Conservation (phyloP, 2,797 vertebrate species). For the Ctenochaetus hawaiiensis region DNA sequence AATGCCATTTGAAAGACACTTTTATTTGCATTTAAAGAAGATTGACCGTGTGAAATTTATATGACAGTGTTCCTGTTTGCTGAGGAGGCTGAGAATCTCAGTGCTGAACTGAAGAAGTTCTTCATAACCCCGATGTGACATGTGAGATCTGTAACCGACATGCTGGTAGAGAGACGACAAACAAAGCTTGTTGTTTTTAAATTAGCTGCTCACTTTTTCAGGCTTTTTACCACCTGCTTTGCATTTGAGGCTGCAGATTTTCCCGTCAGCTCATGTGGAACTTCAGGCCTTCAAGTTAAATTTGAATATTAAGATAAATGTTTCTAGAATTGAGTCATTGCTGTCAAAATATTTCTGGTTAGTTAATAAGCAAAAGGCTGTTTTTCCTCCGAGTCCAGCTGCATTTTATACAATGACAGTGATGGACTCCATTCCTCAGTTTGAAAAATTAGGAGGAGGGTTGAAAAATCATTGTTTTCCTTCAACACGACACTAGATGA, state of each 20-base stretch:
- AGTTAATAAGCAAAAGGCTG: neutral
- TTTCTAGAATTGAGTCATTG: neutral
- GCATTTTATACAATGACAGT: neutral
- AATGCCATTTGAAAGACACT: neutral
- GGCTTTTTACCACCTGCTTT: neutral
- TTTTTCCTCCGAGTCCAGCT: neutral
- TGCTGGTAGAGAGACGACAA: neutral
- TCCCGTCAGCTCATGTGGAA: neutral
- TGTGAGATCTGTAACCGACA: neutral
- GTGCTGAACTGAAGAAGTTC: too few relatives aligned
- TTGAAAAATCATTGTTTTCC: neutral
- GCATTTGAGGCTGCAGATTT: neutral
- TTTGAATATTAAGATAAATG: neutral
- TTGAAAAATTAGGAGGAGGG: neutral
- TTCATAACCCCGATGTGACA: neutral
- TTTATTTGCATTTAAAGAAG: neutral
- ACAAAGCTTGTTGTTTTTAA: neutral
- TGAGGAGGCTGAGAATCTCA: neutral
- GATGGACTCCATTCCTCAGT: neutral
- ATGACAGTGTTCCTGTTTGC: neutral
- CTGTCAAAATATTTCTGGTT: neutral
- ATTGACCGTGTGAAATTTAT: too few relatives aligned
- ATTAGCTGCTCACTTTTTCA: neutral
- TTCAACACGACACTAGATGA: slow-evolving; percentile 38
- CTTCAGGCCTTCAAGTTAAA: neutral